Conservation (phyloP, 2,888 invertebrate species). For the Gisinianus flammeolus region DNA sequence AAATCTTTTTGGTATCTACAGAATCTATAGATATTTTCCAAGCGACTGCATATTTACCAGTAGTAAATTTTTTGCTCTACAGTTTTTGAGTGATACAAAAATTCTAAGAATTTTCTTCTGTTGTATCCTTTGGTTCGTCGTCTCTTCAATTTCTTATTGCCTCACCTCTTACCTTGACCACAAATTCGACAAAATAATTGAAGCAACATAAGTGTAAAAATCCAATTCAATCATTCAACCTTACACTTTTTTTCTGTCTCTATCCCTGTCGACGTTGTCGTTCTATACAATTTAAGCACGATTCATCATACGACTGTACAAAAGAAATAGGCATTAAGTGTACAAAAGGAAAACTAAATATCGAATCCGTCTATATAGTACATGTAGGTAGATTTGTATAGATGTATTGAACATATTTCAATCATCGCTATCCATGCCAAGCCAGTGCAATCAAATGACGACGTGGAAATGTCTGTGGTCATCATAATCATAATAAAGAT, state of each 20-base stretch:
- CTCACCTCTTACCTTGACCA: not conserved
- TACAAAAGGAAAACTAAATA: no score
- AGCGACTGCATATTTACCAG: not conserved
- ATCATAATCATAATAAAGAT: not conserved
- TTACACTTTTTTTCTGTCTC: not conserved
- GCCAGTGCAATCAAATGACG: not conserved
- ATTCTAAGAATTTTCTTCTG: no score
- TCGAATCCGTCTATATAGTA: no score
- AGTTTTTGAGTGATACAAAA: not conserved
- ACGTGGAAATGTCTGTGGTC: not conserved
- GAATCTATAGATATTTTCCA: no score
- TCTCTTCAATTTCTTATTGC: no score
- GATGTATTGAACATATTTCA: no score
- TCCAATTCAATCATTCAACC: conserved; percentile 18
- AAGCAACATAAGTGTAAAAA: not conserved
- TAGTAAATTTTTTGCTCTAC: not conserved
- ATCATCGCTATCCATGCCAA: no score
- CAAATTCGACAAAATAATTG: not conserved
- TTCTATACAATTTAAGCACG: conserved; percentile 1
- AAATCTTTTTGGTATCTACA: no score
- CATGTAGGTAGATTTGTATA: no score
- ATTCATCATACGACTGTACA: not conserved
- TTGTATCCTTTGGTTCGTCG: no score
- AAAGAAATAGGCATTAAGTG: no score
- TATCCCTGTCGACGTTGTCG: not conserved